Evolutionary conservation across 1,140 invertebrate species (phyloP), one percentile per base, ranked within the genome.

Genomic region (Lethrus apterus): DNA sequence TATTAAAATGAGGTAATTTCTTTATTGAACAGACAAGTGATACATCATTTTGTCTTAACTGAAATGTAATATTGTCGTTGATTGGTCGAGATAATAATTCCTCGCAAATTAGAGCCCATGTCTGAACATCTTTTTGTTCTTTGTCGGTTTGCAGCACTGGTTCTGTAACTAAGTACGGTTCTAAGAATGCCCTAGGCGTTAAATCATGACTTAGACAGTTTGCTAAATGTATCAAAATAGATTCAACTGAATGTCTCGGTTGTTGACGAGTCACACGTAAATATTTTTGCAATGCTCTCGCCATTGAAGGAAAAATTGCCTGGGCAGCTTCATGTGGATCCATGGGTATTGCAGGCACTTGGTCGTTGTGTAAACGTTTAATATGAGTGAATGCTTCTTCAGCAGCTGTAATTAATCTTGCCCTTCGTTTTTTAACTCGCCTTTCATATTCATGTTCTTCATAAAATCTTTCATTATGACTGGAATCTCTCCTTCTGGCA

Each of bases 371-470:
- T 24, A 87, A 72, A 13, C 85, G 70, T 74, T 86, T 91, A 49
- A 99, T 93, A 62, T 98, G 93, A 4, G 92, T 92, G 64, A 98
- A 98, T 0, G 94, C 93, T 64, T 98, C 94, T 68, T 98, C 95
- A 2, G 93, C 86, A 1, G 93, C 92, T 5, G 88, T 88, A 10
- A 96, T 79, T 1, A 98, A 71, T 13, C 94, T 72, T 2, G 93
- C 91, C 56, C 82, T 78, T 0, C 95, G 72, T 65, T 98, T 98
- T 44, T 86, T 78, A 11, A 98, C 90, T 33, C 94, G 72, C 34
- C 93, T 73, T 54, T 96, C 93, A 63, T 95, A 95, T 68, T 99
- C 94, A 62, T 94, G 88, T 67, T 98, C 93, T 68, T 97, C 93
- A 64, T 98, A 95, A 66, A 98, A 97, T 11, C 92, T 75, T 67